phyloP scores from a whole-genome alignment of 2,888 invertebrate species.

The Penaeus monodon region DNA sequence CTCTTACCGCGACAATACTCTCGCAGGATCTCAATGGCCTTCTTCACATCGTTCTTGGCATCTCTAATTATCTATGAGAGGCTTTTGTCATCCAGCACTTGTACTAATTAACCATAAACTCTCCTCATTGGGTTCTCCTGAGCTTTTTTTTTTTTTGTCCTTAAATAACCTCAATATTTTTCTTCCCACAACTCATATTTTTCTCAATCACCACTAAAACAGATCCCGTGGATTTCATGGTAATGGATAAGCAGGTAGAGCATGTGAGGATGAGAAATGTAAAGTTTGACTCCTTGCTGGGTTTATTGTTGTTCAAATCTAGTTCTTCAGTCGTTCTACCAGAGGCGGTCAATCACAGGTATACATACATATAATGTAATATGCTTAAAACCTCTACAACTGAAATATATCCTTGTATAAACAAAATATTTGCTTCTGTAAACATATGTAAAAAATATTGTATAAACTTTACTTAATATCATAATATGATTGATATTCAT shows the following conservation, averaged over 20 bases:
- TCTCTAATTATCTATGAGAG: constrained; percentile 31
- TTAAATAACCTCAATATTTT: constrained; percentile 10
- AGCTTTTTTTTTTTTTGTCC: no score
- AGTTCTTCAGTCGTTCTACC: no score
- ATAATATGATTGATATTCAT: neutral
- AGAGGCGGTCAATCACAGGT: no score
- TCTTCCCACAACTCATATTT: constrained; percentile 24
- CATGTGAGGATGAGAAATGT: neutral
- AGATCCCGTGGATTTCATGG: neutral
- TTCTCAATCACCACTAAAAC: constrained; percentile 18
- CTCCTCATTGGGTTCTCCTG: neutral
- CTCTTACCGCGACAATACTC: constrained; percentile 32
- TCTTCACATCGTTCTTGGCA: constrained; percentile 30
- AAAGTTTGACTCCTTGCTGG: no score
- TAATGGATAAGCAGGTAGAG: no score
- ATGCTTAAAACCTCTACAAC: no score
- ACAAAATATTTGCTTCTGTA: no score
- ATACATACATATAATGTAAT: no score
- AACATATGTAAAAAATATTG: no score
- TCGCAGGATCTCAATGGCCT: constrained; percentile 30
- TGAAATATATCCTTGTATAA: no score
- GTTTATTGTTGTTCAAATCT: no score
- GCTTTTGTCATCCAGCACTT: constrained; percentile 40
- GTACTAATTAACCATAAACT: constrained; percentile 32
- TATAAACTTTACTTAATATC: no score